Evolutionary conservation across 2,113 vertebrate genomes (phyloP).

Genomic region (Laticauda colubrina): DNA sequence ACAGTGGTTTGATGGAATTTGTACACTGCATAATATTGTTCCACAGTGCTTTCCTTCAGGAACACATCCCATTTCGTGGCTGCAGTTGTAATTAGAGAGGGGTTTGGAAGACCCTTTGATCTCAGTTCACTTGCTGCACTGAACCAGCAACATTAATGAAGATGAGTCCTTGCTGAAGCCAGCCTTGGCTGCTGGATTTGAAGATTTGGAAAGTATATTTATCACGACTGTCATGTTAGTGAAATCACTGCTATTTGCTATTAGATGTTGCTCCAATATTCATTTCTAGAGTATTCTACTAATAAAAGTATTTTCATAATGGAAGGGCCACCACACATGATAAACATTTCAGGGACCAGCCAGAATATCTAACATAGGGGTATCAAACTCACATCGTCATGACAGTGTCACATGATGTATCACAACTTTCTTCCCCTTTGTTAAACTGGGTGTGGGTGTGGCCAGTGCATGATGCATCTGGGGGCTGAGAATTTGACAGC

Average conservation of each 20-base stretch:
- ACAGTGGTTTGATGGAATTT: slow-evolving; percentile 79
- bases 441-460: too few species aligned
- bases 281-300: neutral
- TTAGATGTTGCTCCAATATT: neutral
- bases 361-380: too few species aligned
- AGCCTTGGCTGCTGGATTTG: slow-evolving; percentile 14
- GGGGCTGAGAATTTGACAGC: too few species aligned
- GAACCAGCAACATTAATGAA: slow-evolving; percentile 55
- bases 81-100: slow-evolving; percentile 61
- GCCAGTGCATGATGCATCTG: too few species aligned
- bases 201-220: slow-evolving; percentile 5
- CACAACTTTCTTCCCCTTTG: too few species aligned
- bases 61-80: slow-evolving; percentile 65
- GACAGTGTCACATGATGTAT: too few species aligned
- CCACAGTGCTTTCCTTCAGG: slow-evolving; percentile 72
- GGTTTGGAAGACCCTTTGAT: slow-evolving; percentile 68
- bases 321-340: neutral
- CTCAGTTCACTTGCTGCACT: slow-evolving; percentile 53
- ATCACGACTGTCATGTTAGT: neutral
- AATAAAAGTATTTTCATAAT: neutral
- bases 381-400: too few species aligned
- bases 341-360: neutral
- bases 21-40: slow-evolving; percentile 78
- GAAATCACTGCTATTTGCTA: neutral
- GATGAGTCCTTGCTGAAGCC: slow-evolving; percentile 33